These are phyloP conservation scores for Andrena bucephala DNA, from an alignment of 2,888 invertebrate species.

Conservation along the genomic window DNA sequence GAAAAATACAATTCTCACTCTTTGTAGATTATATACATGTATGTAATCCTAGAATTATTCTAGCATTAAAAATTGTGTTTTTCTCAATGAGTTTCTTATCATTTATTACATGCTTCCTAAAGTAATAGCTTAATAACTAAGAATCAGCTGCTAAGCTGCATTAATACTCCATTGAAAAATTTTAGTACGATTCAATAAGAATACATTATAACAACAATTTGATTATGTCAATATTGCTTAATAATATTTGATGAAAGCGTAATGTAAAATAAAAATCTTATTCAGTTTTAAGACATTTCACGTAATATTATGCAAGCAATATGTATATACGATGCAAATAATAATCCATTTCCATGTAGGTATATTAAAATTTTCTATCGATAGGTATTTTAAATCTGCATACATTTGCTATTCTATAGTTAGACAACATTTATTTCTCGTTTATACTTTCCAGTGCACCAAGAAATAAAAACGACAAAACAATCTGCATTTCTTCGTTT, in stretches of 20 bases:
- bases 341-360: conserved; percentile 1
- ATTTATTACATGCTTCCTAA: conserved; percentile 56
- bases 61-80: conserved; percentile 63
- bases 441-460: conserved; percentile 6
- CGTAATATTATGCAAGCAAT: conserved; percentile 27
- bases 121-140: conserved; percentile 55
- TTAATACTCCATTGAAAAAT: conserved; percentile 35
- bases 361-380: neutral
- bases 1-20: conserved; percentile 54
- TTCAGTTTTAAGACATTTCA: conserved; percentile 6
- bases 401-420: neutral
- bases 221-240: conserved; percentile 43
- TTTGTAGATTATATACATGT: conserved; percentile 47
- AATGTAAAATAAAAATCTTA: conserved; percentile 36
- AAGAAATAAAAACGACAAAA: conserved; percentile 17
- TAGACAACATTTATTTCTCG: conserved; percentile 22
- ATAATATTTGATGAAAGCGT: conserved; percentile 52
- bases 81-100: conserved; percentile 44
- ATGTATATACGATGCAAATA: conserved; percentile 31
- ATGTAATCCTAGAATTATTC: conserved; percentile 41
- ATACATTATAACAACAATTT: conserved; percentile 23
- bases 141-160: conserved; percentile 32
- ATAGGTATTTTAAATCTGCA: conserved; percentile 20
- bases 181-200: conserved; percentile 40
- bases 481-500: conserved; percentile 10